These are phyloP conservation scores for Alectura lathami DNA, from an alignment of 2,113 vertebrate species.

Conservation along the genomic window DNA sequence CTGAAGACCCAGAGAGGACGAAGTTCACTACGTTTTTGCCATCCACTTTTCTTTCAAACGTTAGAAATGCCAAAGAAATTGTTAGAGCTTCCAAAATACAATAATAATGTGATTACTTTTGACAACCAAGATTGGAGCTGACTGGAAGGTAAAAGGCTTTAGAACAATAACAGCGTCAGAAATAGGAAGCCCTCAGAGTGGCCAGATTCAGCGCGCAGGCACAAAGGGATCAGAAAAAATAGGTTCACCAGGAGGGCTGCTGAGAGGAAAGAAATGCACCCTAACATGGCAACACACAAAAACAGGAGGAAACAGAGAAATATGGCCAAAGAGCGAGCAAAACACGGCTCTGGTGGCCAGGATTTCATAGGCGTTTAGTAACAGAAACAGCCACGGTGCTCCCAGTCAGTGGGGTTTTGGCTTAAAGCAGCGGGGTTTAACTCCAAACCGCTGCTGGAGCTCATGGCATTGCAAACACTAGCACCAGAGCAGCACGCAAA, in stretches of 20 bases:
- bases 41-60: background rate
- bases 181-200: background rate
- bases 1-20: background rate
- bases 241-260: background rate
- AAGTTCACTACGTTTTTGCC: background rate
- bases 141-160: background rate
- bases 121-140: background rate
- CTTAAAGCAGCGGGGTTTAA: background rate
- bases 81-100: background rate
- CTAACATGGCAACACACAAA: background rate
- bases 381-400: background rate
- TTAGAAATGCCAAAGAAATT: background rate
- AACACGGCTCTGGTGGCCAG: background rate
- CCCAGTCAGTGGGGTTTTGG: background rate
- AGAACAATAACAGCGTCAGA: background rate
- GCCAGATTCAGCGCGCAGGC: background rate
- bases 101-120: background rate
- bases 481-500: rapidly evolving
- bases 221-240: background rate
- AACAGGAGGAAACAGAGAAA: background rate
- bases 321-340: too few relatives aligned
- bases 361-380: background rate
- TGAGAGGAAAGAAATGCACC: background rate
- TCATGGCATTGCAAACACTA: rapidly evolving
- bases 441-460: background rate